Conservation (phyloP, 2,888 invertebrate species). For the Tiphia femorata region DNA sequence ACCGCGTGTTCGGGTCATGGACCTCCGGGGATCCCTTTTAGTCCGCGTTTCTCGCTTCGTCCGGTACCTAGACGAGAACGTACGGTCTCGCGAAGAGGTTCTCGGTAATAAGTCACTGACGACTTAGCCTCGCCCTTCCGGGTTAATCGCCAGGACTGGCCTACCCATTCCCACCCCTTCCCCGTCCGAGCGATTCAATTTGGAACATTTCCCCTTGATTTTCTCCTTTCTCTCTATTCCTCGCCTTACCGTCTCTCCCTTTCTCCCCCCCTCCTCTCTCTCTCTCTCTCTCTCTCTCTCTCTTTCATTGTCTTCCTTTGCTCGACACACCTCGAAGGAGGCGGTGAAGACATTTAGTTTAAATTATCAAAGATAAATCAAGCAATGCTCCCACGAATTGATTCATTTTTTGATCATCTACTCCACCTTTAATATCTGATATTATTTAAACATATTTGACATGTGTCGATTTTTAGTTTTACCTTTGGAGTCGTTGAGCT, state of each 20-base stretch:
- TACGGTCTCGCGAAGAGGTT: constrained; percentile 26
- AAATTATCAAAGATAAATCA: too few species aligned
- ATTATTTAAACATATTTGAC: too few species aligned
- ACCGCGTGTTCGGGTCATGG: constrained; percentile 42
- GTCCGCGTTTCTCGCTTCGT: constrained; percentile 30
- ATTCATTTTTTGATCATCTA: not conserved
- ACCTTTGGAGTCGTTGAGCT: constrained; percentile 86
- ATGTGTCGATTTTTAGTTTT: constrained; percentile 22
- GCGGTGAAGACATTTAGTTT: too few species aligned
- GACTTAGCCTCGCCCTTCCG: constrained; percentile 36
- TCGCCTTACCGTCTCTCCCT: too few species aligned
- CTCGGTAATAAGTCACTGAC: constrained; percentile 37
- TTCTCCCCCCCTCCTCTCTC: too few species aligned
- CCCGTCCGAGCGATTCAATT: constrained; percentile 9
- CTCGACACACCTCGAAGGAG: too few species aligned
- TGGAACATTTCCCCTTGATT: constrained; percentile 8
- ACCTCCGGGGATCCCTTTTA: constrained; percentile 41
- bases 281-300: too few species aligned
- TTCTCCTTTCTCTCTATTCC: too few species aligned
- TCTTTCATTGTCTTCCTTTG: too few species aligned
- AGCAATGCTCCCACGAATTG: too few species aligned
- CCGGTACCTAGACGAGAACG: constrained; percentile 16
- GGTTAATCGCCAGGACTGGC: constrained; percentile 36
- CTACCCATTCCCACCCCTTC: constrained; percentile 2
- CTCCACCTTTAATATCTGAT: too few species aligned